A percentile compares a stretch with the other conserved stretches of the same genome.
Evolutionary conservation across 2,888 invertebrate species (phyloP).

Genomic region (Ferdinandea cuprea): DNA sequence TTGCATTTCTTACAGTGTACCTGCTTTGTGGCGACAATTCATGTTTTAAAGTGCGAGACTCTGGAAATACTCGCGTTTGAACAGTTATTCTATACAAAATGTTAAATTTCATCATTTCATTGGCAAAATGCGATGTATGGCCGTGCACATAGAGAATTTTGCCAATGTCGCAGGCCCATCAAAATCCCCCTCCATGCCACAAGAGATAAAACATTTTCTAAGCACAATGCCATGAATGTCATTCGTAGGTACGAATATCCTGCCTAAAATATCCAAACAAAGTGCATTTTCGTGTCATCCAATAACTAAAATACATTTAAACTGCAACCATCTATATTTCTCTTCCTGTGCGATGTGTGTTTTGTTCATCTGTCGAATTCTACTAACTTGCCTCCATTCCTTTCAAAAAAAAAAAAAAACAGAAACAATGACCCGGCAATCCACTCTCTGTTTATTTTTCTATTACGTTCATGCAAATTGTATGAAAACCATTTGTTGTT

Average conservation of each 20-base stretch:
- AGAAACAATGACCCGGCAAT: constrained; percentile 13
- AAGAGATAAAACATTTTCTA: background rate
- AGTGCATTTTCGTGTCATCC: constrained; percentile 45
- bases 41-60: no score
- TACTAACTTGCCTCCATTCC: background rate
- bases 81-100: no score
- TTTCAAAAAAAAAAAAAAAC: no score
- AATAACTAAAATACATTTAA: constrained; percentile 25
- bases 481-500: constrained; percentile 12
- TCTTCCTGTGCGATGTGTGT: background rate
- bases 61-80: no score
- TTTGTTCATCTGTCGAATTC: constrained; percentile 18
- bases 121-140: no score
- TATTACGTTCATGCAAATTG: constrained; percentile 46
- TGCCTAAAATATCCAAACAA: background rate
- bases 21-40: no score
- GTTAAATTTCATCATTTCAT: no score
- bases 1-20: no score
- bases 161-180: background rate
- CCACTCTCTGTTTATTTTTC: constrained; percentile 41
- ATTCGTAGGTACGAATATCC: no score
- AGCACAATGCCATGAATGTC: background rate
- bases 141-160: no score
- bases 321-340: background rate
- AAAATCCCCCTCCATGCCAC: background rate